These are phyloP conservation scores for Caenorhabditis virilis DNA, from an alignment of 2,888 invertebrate genomes.

Conservation along the genomic window DNA sequence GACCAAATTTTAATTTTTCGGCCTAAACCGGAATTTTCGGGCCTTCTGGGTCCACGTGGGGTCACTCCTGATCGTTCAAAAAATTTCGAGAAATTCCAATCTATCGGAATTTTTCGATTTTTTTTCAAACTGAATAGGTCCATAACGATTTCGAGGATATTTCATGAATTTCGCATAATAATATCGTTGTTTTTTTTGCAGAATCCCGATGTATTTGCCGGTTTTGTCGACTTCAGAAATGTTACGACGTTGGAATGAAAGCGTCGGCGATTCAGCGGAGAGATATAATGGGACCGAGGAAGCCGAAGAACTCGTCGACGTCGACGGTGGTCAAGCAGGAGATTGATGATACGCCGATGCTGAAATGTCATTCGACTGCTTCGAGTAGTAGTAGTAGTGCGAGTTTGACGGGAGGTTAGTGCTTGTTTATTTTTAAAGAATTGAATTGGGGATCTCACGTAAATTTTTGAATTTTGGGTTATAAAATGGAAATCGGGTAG, in stretches of 20 bases:
- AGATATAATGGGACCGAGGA: slow-evolving; percentile 51
- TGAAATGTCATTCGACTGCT: slow-evolving; percentile 22
- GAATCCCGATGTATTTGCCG: slow-evolving; percentile 51
- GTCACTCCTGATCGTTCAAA: no score
- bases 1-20: background rate
- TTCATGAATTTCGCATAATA: no score
- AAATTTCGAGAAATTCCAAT: no score
- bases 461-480: background rate
- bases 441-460: background rate
- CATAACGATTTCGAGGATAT: no score
- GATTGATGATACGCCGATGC: slow-evolving; percentile 19
- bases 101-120: no score
- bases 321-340: background rate
- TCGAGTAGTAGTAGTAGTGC: slow-evolving; percentile 20
- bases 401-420: slow-evolving; percentile 4
- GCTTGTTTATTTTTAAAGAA: background rate
- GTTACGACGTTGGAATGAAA: slow-evolving; percentile 46
- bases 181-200: slow-evolving; percentile 19
- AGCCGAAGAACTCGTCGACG: slow-evolving; percentile 11
- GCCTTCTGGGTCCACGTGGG: no score
- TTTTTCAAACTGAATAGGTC: no score
- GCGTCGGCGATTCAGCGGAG: slow-evolving; percentile 49
- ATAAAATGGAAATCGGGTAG: background rate
- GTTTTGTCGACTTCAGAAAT: slow-evolving; percentile 48
- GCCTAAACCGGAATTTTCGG: no score